phyloP scores from a whole-genome alignment of 1,140 invertebrate genomes.

The Littorina saxatilis region DNA sequence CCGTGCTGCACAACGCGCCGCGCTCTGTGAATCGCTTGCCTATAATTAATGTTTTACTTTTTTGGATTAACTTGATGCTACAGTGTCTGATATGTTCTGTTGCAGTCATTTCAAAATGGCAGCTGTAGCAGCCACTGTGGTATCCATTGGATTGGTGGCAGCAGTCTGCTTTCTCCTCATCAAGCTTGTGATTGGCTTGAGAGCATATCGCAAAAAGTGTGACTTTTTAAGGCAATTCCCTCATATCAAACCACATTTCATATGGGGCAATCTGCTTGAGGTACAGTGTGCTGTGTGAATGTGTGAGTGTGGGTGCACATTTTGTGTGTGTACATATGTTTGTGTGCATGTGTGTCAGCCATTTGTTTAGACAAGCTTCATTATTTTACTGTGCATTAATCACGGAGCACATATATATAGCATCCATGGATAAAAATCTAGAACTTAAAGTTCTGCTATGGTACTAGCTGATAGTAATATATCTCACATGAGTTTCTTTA shows the following conservation, averaged over 20 bases:
- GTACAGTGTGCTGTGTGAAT: background rate
- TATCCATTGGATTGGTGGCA: conserved; percentile 15
- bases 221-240: conserved; percentile 4
- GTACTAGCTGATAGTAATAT: too few species aligned
- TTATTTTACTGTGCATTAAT: too few species aligned
- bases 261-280: conserved; percentile 12
- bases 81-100: too few species aligned
- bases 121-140: background rate
- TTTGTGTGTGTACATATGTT: background rate
- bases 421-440: too few species aligned
- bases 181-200: background rate
- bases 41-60: too few species aligned
- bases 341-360: background rate
- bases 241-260: background rate
- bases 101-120: conserved; percentile 18
- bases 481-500: too few species aligned
- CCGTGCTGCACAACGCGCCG: too few species aligned
- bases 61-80: too few species aligned
- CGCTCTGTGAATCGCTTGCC: too few species aligned
- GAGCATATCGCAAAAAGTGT: background rate
- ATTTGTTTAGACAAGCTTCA: too few species aligned
- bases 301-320: background rate
- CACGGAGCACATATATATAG: too few species aligned
- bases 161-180: background rate
- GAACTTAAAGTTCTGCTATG: too few species aligned